phyloP scores from a whole-genome alignment of 2,113 vertebrate species.

The Casuarius casuarius region DNA sequence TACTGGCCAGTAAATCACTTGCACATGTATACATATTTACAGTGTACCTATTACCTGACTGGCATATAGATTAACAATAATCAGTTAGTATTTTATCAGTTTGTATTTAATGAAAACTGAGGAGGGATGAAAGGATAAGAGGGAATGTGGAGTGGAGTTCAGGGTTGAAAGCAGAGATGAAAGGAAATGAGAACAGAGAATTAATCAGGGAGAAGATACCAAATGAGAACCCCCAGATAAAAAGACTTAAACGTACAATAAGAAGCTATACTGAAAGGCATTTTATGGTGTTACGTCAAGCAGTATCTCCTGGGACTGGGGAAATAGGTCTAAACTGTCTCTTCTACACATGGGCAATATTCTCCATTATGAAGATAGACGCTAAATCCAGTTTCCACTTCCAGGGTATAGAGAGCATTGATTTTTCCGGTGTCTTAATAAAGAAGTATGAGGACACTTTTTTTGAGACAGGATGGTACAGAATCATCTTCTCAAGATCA shows the following conservation, averaged over 20 bases:
- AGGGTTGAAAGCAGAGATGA: not conserved
- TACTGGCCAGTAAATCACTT: not conserved
- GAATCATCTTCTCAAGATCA: conserved; percentile 18
- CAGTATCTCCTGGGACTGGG: not conserved
- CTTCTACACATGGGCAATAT: conserved; percentile 32
- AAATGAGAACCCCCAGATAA: conserved; percentile 14
- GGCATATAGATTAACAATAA: conserved; percentile 9
- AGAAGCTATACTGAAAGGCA: conserved; percentile 14
- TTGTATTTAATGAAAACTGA: conserved; percentile 43
- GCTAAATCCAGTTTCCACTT: conserved; percentile 48
- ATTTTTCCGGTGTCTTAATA: conserved; percentile 50
- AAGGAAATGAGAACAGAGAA: conserved; percentile 47
- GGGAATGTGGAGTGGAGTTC: not conserved
- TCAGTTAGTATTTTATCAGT: conserved; percentile 37
- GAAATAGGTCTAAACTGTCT: conserved; percentile 32
- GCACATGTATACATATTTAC: not conserved
- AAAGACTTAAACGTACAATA: conserved; percentile 16
- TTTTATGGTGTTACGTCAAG: not conserved
- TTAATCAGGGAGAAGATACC: conserved; percentile 21
- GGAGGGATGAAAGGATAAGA: not conserved
- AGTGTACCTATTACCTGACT: not conserved
- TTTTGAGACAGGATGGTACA: not conserved
- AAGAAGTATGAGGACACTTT: conserved; percentile 11
- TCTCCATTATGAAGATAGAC: conserved; percentile 57
- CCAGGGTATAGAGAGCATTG: conserved; percentile 30